Evolutionary conservation across 2,888 invertebrate genomes (phyloP).

Genomic region (Camponotus fellah): DNA sequence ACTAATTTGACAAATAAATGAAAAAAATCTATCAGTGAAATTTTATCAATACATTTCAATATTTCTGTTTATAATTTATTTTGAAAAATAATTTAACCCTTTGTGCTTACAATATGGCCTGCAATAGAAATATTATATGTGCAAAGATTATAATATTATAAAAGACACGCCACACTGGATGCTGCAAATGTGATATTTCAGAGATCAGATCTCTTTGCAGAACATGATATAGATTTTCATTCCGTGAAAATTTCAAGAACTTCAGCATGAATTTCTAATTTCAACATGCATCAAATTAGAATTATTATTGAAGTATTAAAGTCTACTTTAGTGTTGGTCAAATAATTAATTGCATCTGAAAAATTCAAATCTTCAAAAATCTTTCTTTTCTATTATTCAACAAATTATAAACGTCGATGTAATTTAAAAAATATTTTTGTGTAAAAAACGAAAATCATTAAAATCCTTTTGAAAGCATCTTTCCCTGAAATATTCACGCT

Average conservation of each 20-base stretch:
- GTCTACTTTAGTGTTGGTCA: not conserved
- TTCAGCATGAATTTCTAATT: not conserved
- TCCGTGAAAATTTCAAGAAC: not conserved
- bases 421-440: not conserved
- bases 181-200: conserved; percentile 20
- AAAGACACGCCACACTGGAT: conserved; percentile 22
- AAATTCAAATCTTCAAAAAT: not conserved
- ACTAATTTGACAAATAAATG: conserved; percentile 11
- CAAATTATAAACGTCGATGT: not conserved
- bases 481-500: conserved; percentile 29
- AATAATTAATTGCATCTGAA: not conserved
- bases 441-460: not conserved
- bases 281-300: not conserved
- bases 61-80: not conserved
- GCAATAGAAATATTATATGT: conserved; percentile 25
- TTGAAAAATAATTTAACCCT: conserved; percentile 41
- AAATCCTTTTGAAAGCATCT: not conserved
- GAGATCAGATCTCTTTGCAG: conserved; percentile 12
- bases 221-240: conserved; percentile 1
- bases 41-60: conserved; percentile 12
- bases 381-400: not conserved
- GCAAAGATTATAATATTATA: conserved; percentile 24
- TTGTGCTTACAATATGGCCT: conserved; percentile 35
- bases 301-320: not conserved
- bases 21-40: conserved; percentile 21